Evolutionary conservation across 2,888 invertebrate species (phyloP), one percentile per base, ranked within the genome.

Genomic region (Andrena camellia): DNA sequence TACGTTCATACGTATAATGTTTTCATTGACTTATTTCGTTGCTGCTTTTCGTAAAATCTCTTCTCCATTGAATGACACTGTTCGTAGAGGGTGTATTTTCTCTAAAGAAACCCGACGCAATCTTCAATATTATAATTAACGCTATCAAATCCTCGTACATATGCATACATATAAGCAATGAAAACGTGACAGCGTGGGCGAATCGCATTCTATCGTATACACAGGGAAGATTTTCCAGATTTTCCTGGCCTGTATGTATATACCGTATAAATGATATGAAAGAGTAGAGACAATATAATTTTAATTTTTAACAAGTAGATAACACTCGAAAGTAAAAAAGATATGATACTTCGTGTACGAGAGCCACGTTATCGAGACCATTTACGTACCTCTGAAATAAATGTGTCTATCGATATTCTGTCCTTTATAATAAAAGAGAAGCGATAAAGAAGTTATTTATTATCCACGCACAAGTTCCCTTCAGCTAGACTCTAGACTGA

Each of bases 391-490:
- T 90, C 81, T 68, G 69, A 73, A 73, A 85, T 69, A 78, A 83
- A 86, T 85, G 80, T 90, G 80, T 91, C 88, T 90, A 87, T 88
- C 87, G 83, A 86, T 90, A 86, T 89, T 90, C 87, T 91, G 88
- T 90, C 90, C 90, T 91, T 91, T 91, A 86, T 91, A 91, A 91
- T 91, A 91, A 90, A 86, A 86, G 57, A 64, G 17, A 69, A 69
- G 66, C 23, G 48, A 73, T 54, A 77, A 54, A 35, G 0, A 57
- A 13, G 23, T 35, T 42, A 2, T 42, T 54, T 71, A n/a, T 5
- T 57, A 13, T 17, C 20, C 17, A 10, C 8, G 6, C 7, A 17
- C 23, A 29, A 6, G 35, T 26, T 20, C 35, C n/a, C 63, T 17
- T n/a, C 13, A 26, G 54, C 59, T n/a, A 10, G 7, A 52, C 0